A percentile compares a stretch with the other conserved stretches of the same genome.
Evolutionary conservation across 1,140 invertebrate genomes (phyloP).

Genomic region (Babylonia areolata): DNA sequence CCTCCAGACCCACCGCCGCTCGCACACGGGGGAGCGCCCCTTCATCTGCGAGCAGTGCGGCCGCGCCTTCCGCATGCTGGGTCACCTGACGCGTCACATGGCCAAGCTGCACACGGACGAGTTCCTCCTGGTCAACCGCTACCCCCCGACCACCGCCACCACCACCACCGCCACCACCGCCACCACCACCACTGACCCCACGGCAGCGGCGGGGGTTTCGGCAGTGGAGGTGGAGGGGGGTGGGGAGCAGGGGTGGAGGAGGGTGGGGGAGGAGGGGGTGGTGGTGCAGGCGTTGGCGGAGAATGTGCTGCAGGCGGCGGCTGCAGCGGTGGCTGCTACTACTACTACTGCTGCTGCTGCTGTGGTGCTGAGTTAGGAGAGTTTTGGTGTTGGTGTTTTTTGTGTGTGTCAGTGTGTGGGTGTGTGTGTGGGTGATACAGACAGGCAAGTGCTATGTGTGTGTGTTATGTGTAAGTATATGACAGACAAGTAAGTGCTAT

Average conservation of each 20-base stretch:
- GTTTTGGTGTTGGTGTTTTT: no score
- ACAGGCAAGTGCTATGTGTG: no score
- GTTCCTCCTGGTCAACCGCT: constrained; percentile 20
- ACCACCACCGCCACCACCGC: background rate
- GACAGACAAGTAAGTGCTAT: no score
- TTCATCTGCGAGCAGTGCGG: constrained; percentile 80
- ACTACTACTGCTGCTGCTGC: background rate
- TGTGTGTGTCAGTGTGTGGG: no score
- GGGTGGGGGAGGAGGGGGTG: background rate
- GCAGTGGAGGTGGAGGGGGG: background rate
- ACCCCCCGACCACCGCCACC: background rate
- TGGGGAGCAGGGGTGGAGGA: background rate
- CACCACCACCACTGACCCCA: background rate
- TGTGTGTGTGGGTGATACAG: no score
- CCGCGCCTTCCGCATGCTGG: constrained; percentile 91
- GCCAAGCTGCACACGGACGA: constrained; percentile 15
- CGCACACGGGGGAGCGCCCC: constrained; percentile 85
- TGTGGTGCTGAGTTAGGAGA: no score
- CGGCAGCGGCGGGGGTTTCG: background rate
- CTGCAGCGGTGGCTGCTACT: background rate
- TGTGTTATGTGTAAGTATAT: no score
- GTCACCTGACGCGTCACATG: constrained; percentile 92
- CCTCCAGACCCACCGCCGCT: constrained; percentile 61
- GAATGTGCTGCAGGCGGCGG: background rate
- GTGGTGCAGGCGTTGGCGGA: background rate